Percentiles rank a stretch among this genome's conserved stretches.
phyloP scores from a whole-genome alignment of 2,797 vertebrate genomes.

The Perodicticus potto region DNA sequence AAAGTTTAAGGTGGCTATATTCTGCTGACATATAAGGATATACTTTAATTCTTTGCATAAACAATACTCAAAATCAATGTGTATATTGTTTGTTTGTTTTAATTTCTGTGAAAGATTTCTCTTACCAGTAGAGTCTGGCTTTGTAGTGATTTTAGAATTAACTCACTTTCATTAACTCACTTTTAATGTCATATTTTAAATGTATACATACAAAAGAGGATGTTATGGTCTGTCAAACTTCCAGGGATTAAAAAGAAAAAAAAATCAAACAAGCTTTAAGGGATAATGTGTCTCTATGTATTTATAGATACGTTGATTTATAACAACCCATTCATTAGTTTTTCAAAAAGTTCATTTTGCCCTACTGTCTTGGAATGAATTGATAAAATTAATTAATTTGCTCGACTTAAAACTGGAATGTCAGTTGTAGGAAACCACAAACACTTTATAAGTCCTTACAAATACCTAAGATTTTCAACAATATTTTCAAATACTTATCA shows the following conservation, averaged over 20 bases:
- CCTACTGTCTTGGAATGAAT: not conserved
- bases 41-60: not conserved
- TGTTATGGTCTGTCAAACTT: not conserved
- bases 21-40: not conserved
- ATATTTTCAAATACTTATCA: not conserved
- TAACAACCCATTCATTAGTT: not conserved
- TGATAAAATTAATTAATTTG: not conserved
- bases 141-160: not conserved
- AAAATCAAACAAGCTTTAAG: no score
- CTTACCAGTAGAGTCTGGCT: not conserved
- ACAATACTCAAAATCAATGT: not conserved
- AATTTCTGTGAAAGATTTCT: not conserved
- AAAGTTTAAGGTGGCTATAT: slow-evolving; percentile 18
- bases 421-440: not conserved
- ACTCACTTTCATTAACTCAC: not conserved
- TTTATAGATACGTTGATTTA: not conserved
- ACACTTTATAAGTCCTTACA: not conserved
- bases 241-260: not conserved
- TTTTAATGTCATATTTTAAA: not conserved
- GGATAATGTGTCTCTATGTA: not conserved
- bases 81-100: not conserved
- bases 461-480: not conserved
- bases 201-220: not conserved
- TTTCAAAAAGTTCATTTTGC: not conserved
- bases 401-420: not conserved